These are phyloP conservation scores for Aythya baeri DNA, from an alignment of 2,113 vertebrate genomes.

Conservation along the genomic window DNA sequence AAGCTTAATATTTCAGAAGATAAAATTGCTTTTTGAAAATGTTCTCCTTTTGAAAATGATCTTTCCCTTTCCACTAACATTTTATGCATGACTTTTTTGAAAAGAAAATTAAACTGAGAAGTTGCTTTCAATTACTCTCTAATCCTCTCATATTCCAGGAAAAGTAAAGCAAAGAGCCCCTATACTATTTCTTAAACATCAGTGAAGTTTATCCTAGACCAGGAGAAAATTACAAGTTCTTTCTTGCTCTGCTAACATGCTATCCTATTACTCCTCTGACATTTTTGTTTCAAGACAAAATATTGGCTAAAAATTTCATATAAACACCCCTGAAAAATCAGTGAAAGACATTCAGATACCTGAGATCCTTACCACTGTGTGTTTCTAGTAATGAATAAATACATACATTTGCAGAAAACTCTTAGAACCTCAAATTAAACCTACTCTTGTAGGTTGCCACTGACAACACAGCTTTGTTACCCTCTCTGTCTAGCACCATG, in stretches of 20 bases:
- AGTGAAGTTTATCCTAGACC: neutral
- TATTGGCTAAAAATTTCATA: neutral
- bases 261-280: neutral
- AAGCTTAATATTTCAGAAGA: neutral
- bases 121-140: neutral
- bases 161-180: neutral
- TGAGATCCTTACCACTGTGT: neutral
- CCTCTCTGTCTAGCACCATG: neutral
- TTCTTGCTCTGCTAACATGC: neutral
- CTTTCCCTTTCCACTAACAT: neutral
- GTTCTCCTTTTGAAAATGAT: neutral
- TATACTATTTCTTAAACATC: neutral
- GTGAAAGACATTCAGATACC: neutral
- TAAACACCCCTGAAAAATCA: neutral
- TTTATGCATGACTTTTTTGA: neutral
- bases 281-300: neutral
- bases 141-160: neutral
- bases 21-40: neutral
- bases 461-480: neutral
- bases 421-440: neutral
- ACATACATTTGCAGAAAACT: neutral
- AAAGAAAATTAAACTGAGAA: neutral
- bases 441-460: neutral
- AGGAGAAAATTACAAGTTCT: neutral
- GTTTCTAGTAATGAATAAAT: neutral